Evolutionary conservation across 2,888 invertebrate species (phyloP), one percentile per base, ranked within the genome.

Genomic region (Atherix ibis): DNA sequence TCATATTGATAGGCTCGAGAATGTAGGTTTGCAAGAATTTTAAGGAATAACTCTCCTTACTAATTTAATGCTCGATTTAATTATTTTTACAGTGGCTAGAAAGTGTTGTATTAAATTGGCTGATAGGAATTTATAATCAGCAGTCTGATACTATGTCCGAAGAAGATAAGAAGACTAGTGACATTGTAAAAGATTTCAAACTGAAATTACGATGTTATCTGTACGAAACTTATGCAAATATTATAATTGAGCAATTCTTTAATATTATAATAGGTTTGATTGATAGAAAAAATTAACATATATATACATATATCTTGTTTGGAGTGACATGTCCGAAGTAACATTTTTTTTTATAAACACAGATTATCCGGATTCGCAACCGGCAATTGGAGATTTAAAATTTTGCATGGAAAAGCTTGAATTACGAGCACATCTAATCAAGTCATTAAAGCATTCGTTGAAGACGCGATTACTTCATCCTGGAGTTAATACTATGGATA

Each of bases 321-420:
- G 27, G 22, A 24, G 6, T 25, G 10, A 22, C 9, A 10, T 32
- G 1, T 14, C n/a, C 13, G n/a, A 25, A 12, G 19, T 8, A 2
- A 25, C 25, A 22, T 4, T 16, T 10, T 17, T 5, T 49, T 17
- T 42, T n/a, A n/a, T n/a, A n/a, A n/a, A n/a, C n/a, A n/a, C n/a
- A 73, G 94, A 94, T 57, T 95, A 83, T 64, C 95, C 95, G 2
- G 94, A 95, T 47, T 94, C 94, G 0, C 78, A 84, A 49, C 87
- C 91, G 13, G 89, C 91, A 2, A 71, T 95, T 24, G 81, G 87
- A 57, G 95, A 95, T 56, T 68, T 95, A 17, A 76, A 80, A 48
- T 58, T 75, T 17, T 92, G 92, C 52, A 66, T 95, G 47, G 79
- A 80, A 45, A 81, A 84, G 56, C 88, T 89, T 10, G 83, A 89